phyloP scores from a whole-genome alignment of 2,797 vertebrate species.

The Austrolebias charrua region DNA sequence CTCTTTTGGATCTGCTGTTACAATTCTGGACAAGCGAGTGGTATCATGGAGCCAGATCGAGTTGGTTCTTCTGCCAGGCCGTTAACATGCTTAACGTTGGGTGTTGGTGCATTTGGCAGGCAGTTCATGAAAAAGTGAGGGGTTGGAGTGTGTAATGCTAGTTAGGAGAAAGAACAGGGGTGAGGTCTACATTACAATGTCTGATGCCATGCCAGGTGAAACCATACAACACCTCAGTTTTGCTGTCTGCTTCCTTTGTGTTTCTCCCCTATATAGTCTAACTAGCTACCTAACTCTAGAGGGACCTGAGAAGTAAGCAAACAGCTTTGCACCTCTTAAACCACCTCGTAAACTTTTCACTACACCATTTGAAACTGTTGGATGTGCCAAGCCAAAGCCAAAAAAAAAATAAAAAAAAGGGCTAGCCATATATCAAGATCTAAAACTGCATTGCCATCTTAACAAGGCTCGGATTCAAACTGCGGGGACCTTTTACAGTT shows the following conservation, averaged over 20 bases:
- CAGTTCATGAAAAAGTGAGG: conserved; percentile 30
- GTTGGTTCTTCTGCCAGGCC: conserved; percentile 32
- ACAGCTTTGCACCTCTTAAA: conserved; percentile 54
- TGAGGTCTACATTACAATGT: conserved; percentile 32
- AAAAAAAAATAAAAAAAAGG: conserved; percentile 6
- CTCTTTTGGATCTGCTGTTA: conserved; percentile 71
- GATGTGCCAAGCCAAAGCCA: conserved; percentile 43
- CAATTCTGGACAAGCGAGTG: conserved; percentile 68
- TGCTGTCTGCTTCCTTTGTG: conserved; percentile 30
- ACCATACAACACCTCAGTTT: conserved; percentile 64
- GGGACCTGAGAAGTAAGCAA: conserved; percentile 77
- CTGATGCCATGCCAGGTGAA: conserved; percentile 63
- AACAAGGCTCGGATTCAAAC: conserved; percentile 23
- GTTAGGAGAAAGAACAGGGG: conserved; percentile 25
- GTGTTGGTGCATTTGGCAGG: conserved; percentile 46
- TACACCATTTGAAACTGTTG: conserved; percentile 51
- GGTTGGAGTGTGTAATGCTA: conserved; percentile 35
- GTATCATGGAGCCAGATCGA: conserved; percentile 59
- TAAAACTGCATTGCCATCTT: conserved; percentile 10
- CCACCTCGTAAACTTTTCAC: conserved; percentile 56
- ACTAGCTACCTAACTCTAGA: conserved; percentile 63
- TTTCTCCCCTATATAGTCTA: conserved; percentile 28
- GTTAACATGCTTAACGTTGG: conserved; percentile 34
- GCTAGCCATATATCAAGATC: conserved; percentile 29
- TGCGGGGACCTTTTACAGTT: conserved; percentile 13